phyloP scores from a whole-genome alignment of 2,888 invertebrate genomes.

The Agriopis marginaria region DNA sequence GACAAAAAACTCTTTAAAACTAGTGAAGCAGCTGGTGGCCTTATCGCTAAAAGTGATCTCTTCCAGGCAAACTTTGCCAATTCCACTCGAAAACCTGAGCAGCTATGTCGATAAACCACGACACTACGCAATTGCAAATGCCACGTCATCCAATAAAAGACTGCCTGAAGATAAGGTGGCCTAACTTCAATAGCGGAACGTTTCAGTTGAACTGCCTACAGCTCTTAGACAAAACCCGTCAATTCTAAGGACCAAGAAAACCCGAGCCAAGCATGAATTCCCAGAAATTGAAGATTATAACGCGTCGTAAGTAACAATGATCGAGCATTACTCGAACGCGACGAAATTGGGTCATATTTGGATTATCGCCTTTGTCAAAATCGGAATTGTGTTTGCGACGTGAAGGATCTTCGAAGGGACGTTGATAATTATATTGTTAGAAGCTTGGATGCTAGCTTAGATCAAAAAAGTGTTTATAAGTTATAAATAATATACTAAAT shows the following conservation, averaged over 20 bases:
- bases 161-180: no score
- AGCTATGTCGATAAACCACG: no score
- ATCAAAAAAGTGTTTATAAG: no score
- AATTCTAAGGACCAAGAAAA: background rate
- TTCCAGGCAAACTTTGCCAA: no score
- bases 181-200: background rate
- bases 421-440: background rate
- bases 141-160: no score
- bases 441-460: no score
- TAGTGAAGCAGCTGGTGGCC: no score
- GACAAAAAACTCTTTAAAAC: no score
- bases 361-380: slow-evolving; percentile 27
- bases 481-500: no score
- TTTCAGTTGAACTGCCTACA: background rate
- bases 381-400: slow-evolving; percentile 18
- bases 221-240: background rate
- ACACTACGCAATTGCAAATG: no score
- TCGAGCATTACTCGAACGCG: slow-evolving; percentile 10
- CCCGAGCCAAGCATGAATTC: background rate
- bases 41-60: no score
- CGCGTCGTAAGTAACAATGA: slow-evolving; percentile 14
- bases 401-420: background rate
- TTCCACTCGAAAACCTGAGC: no score
- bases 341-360: slow-evolving; percentile 28
- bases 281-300: slow-evolving; percentile 17